Base-by-base conservation (phyloP, 2,113 vertebrate genomes). In the Passer domesticus region DNA sequence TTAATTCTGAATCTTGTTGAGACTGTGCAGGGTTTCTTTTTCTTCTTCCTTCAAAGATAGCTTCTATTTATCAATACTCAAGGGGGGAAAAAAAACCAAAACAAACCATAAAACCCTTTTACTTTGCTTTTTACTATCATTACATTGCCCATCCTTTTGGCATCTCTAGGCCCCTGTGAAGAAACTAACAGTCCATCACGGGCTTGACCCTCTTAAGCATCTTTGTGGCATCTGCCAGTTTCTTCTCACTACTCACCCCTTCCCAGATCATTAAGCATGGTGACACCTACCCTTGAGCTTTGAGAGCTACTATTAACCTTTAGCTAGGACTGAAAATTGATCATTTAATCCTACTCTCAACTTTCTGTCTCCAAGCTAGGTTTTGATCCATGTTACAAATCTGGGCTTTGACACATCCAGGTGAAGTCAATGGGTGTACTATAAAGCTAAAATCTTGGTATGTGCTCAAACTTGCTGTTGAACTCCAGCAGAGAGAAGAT, bases 371-470 rank as follows among this genome's bases (percentile, higher is more conserved):
- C 35, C 60, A 75, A 89, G 73, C 39, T 72, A 89, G 11, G 11
- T 89, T 95, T 95, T 86, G 46, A 83, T 92, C 63, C 83, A n/a
- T 50, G 55, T 74, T 86, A 68, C 44, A 66, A 49, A 70, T 83
- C 53, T 90, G 73, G 43, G 5, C 63, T 86, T 46, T 87, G 88
- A 93, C 85, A 80, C 31, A 80, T 69, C 49, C 22, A 0, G 0
- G 37, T 83, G 82, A 76, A 83, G 44, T 60, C 66, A 75, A 41
- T 11, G 31, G 37, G 58, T n/a, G 6, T 49, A 37, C 22, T 35
- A 15, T 60, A 82, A 85, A 86, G 13, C 43, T 86, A 59, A 62
- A 83, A 88, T 18, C 3, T 70, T 78, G 14, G 25, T 67, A 63
- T 0, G 4, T 55, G 59, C 18, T 78, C 33, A 78, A 67, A 43